Percentiles rank a stretch among this genome's conserved stretches.
Evolutionary conservation across 2,888 invertebrate genomes (phyloP).

Genomic region (Acleris sparsana): DNA sequence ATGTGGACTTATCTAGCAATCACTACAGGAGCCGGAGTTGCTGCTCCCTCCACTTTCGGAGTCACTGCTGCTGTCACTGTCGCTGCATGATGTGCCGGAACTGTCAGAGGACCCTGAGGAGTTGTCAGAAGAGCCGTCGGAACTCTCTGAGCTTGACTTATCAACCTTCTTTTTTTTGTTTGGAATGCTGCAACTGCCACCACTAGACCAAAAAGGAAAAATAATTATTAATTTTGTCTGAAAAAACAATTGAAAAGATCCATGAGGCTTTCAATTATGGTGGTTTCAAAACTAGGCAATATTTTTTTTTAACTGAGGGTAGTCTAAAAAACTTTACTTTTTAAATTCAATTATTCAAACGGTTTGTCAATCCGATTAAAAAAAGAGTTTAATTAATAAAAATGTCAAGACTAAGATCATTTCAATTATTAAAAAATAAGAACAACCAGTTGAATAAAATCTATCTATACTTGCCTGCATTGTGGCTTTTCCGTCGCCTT

Average conservation of each 20-base stretch:
- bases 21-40: slow-evolving; percentile 54
- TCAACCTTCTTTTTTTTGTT: slow-evolving; percentile 71
- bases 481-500: slow-evolving; percentile 65
- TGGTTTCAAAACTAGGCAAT: neutral
- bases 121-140: slow-evolving; percentile 62
- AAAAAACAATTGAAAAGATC: neutral
- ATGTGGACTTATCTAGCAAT: slow-evolving; percentile 42
- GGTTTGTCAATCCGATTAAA: neutral
- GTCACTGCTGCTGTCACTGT: slow-evolving; percentile 59
- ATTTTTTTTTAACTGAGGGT: neutral
- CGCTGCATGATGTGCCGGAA: slow-evolving; percentile 60
- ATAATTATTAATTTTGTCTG: slow-evolving; percentile 1
- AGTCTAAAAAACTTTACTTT: neutral
- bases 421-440: neutral
- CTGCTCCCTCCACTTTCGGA: slow-evolving; percentile 56
- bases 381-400: neutral
- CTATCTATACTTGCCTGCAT: slow-evolving; percentile 61
- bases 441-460: neutral
- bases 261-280: neutral
- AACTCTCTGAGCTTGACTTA: slow-evolving; percentile 58
- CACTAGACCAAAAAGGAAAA: slow-evolving; percentile 49
- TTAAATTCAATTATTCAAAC: neutral
- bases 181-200: slow-evolving; percentile 67
- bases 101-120: slow-evolving; percentile 64
- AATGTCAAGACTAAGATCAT: too few species aligned